Percentiles rank a stretch among this genome's conserved stretches.
Evolutionary conservation across 2,888 invertebrate species (phyloP).

Genomic region (Stenichneumon culpator): DNA sequence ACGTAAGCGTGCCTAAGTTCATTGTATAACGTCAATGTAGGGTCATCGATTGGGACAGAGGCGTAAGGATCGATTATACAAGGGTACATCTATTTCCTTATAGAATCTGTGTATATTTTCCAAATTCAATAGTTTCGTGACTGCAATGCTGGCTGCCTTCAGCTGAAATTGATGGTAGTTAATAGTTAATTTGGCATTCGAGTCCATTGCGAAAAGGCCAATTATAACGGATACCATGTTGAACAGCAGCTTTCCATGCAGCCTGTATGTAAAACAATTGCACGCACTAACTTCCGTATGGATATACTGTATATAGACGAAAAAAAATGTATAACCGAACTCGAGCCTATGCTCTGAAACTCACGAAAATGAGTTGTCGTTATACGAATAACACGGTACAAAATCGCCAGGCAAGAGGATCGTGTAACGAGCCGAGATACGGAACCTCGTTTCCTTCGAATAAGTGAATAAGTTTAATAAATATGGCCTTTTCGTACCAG

Average conservation of each 20-base stretch:
- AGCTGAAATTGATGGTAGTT: neutral
- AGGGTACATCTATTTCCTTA: no score
- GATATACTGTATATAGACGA: neutral
- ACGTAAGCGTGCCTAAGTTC: no score
- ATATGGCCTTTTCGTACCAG: conserved; percentile 35
- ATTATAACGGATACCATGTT: conserved; percentile 33
- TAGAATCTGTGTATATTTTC: no score
- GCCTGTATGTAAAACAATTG: conserved; percentile 5
- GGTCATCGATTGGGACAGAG: no score
- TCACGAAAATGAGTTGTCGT: conserved; percentile 47
- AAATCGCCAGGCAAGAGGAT: conserved; percentile 23
- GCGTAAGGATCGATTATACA: no score
- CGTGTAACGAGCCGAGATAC: conserved; percentile 8
- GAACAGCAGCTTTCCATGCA: conserved; percentile 7
- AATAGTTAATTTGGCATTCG: neutral
- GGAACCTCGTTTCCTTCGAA: conserved; percentile 18
- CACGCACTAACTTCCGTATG: neutral
- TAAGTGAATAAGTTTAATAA: conserved; percentile 2
- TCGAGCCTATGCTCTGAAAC: conserved; percentile 52
- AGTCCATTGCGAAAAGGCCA: conserved; percentile 16
- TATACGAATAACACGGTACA: conserved; percentile 39
- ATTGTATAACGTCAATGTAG: no score
- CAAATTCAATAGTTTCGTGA: no score
- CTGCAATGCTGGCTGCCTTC: neutral
- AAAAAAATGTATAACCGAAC: neutral